Conservation (phyloP, 2,888 invertebrate species). For the Tribolium freemani region DNA sequence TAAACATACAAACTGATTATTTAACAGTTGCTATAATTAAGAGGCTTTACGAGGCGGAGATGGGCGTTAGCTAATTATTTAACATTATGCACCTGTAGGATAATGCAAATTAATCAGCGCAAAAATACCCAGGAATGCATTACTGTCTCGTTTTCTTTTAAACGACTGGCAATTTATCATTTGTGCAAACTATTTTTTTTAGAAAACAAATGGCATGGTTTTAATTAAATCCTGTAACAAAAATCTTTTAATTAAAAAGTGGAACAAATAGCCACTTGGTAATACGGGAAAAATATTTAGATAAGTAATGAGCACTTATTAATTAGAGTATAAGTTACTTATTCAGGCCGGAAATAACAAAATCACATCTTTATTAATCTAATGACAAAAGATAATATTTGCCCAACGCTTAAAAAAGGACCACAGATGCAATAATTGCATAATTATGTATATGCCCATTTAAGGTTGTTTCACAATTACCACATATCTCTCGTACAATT, state of each 20-base stretch:
- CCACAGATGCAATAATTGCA: background rate
- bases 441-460: constrained; percentile 16
- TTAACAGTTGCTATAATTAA: constrained; percentile 9
- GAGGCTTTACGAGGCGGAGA: constrained; percentile 14
- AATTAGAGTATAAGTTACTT: constrained; percentile 4
- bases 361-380: background rate
- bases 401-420: background rate
- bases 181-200: too few relatives aligned
- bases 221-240: background rate
- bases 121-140: constrained; percentile 4
- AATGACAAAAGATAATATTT: background rate
- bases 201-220: too few relatives aligned
- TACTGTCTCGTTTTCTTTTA: constrained; percentile 1
- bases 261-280: constrained; percentile 8
- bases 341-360: constrained; percentile 13
- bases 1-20: constrained; percentile 18
- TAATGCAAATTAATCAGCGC: background rate
- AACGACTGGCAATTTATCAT: background rate
- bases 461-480: constrained; percentile 8
- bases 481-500: background rate
- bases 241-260: background rate
- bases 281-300: background rate
- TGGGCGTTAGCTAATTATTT: constrained; percentile 20
- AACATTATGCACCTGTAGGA: background rate
- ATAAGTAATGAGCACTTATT: constrained; percentile 19